Evolutionary conservation across 2,113 vertebrate genomes (phyloP), one percentile per base, ranked within the genome.

Genomic region (Oceanodroma tethys): DNA sequence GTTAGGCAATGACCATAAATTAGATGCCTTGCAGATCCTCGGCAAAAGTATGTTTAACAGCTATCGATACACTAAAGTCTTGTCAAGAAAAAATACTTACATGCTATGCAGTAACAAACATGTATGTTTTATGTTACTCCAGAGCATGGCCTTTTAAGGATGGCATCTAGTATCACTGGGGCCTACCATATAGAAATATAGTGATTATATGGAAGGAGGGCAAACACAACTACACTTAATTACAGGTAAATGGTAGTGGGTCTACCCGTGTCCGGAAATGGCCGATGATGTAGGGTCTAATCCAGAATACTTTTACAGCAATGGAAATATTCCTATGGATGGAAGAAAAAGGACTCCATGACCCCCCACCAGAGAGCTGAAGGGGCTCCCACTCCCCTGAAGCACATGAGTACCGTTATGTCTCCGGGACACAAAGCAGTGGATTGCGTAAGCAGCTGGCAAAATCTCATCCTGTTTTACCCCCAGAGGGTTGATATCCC

Each of bases 1-100:
- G 83, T 86, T 94, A 93, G 86, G 83, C 86, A 93, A 63, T 75
- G 88, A 79, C 72, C 76, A 92, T 94, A 93, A 97, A 96, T 95
- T 94, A 94, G 83, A 94, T 93, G 78, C 53, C 47, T 94, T 96
- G 73, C 62, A 93, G 66, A 86, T 89, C 56, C 59, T 94, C 76
- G 58, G 42, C 66, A 94, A 82, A 96, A 87, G 26, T 86, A 32
- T 75, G 43, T 89, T 91, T 90, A 96, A 78, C 88, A 85, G 58
- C 60, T 59, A 60, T 50, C 6, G 30, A 59, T 89, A 92, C 26
- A 45, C 50, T 59, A 62, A 74, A 95, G 36, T 20, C 58, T 88
- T 93, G 74, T 94, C 79, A 86, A 67, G 86, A 68, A 88, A 92
- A 90, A 87, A 68, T 74, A 36, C 9, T 11, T 38, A 53, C 55